Base-by-base conservation (phyloP, 2,888 invertebrate genomes). In the Pseudolycoriella hygida region DNA sequence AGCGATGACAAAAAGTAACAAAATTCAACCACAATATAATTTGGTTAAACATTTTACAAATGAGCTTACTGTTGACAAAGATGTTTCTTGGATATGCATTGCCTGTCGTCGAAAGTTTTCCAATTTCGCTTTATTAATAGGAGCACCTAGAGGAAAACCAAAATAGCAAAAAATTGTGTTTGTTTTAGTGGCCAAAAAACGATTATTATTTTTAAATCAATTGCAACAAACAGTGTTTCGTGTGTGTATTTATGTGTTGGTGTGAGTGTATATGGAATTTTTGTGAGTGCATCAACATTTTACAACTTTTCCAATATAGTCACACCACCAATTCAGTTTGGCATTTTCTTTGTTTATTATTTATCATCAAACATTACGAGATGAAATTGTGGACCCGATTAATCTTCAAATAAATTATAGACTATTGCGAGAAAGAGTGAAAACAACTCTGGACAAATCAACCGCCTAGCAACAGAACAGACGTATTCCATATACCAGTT, bases 81-180 rank as follows among this genome's bases (percentile, higher is more conserved):
- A 78, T 51, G 83, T 82, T 70, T 84, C 83, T 64, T 81, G 80
- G 56, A 79, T 75, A 71, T 78, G 75, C 64, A 76, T 76, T 57
- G 78, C 74, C 66, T 75, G 73, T 69, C 74, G 67, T 58, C 67
- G 67, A 66, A 80, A 79, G 67, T 80, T 80, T 64, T 79, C 81
- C 69, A 84, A 69, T 71, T 82, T 83, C 70, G 79, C 79, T 68
- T 75, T 80, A 72, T 84, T 84, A 69, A 83, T 79, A 53, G 84
- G 82, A 53, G 84, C 80, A 64, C 84, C 84, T 84, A 74, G 43
- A 69, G 17, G 65, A 65, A 55, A 59, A 59, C 55, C 57, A 54
- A 53, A 53, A 19, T 39, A 17, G 8, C 19, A 17, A 31, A 12
- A 32, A 42, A 32, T 43, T 39, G 25, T 46, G 43, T n/a, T 15